phyloP scores from a whole-genome alignment of 2,888 invertebrate genomes.

The Stenolophus ochropezus region DNA sequence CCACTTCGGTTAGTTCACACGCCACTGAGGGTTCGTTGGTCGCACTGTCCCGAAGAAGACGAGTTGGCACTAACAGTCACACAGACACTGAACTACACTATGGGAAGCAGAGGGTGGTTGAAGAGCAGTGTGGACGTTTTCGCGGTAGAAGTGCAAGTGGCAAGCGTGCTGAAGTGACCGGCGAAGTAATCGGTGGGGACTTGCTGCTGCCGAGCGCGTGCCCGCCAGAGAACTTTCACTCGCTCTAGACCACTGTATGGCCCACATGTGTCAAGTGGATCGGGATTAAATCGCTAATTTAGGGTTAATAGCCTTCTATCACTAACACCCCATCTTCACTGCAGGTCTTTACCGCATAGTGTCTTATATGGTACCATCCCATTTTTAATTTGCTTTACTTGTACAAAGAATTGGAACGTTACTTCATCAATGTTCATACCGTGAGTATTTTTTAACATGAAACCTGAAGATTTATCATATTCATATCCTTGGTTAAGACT shows the following conservation, averaged over 20 bases:
- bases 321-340: neutral
- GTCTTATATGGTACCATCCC: no score
- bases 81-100: neutral
- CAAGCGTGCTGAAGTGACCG: slow-evolving; percentile 68
- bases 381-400: no score
- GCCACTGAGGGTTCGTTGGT: slow-evolving; percentile 15
- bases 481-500: no score
- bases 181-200: neutral
- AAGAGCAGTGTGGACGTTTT: slow-evolving; percentile 69
- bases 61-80: neutral
- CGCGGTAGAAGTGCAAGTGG: neutral
- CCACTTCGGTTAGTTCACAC: neutral
- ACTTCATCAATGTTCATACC: no score
- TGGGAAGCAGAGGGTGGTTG: neutral
- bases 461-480: no score
- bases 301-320: slow-evolving; percentile 2
- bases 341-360: no score
- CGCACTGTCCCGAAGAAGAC: neutral
- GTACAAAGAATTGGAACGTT: no score
- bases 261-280: slow-evolving; percentile 35
- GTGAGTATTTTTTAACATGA: no score
- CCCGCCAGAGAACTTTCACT: slow-evolving; percentile 67
- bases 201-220: slow-evolving; percentile 64
- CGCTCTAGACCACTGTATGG: slow-evolving; percentile 26
- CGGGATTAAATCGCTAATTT: slow-evolving; percentile 1